Base-by-base conservation (phyloP, 2,888 invertebrate species). In the Polietes domitor region DNA sequence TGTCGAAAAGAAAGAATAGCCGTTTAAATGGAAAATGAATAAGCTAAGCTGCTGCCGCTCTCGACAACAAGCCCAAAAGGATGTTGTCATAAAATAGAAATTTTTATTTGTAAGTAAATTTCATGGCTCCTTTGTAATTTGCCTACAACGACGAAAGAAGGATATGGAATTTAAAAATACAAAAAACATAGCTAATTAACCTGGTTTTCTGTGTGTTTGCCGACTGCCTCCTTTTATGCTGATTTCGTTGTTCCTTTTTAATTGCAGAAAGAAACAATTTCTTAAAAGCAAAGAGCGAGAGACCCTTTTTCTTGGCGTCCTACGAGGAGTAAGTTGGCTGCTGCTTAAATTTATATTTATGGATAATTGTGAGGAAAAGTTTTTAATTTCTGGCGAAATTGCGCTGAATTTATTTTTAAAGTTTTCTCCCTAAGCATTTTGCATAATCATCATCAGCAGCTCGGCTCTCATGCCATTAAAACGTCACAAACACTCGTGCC, bases 101-200 rank as follows among this genome's bases (percentile, higher is more conserved):
- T 17, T 73, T 72, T 55, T 58, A 73, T 55, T 50, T 24, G 24
- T 24, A 58, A 53, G 26, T 53, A 32, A 73, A 73, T 58, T 28
- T 28, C 28, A 63, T 12, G 9, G 37, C 32, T 61, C 12, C 17
- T 37, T 17, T 37, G 41, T 32, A 65, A 17, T 47, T 65, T 72
- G 50, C 55, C 55, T 17, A 19, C 41, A 41, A 26, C 5, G 7
- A 15, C 1, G 26, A 55, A 6, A 43, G 26, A 41, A 74, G 72
- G 72, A 68, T 24, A 76, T 58, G 24, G 41, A 79, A 17, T 55
- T 58, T 73, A 68, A n/a, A n/a, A n/a, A n/a, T n/a, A 53, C 21
- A 72, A 32, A n/a, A 73, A 24, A 43, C 53, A 1, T 32, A 47
- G 77, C 80, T 83, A 83, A 83, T 83, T 83, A 83, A 83, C 80